These are phyloP conservation scores for Canis aureus DNA, from an alignment of 2,113 vertebrate genomes.

Conservation along the genomic window DNA sequence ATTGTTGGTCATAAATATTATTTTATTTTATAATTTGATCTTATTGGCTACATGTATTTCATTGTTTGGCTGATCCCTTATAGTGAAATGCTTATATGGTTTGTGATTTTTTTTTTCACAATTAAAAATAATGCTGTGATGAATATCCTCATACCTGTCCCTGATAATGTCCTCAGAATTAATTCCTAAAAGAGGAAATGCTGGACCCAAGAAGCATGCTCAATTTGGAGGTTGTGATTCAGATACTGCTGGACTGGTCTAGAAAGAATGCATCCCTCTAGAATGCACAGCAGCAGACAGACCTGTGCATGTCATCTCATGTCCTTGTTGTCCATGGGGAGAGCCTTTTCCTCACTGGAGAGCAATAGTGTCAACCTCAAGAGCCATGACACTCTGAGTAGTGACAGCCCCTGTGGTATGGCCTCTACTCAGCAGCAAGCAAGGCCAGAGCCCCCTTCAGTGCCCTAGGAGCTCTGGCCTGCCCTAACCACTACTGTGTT, in stretches of 20 bases:
- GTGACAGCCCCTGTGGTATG: background rate
- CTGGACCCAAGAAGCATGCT: background rate
- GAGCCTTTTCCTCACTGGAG: background rate
- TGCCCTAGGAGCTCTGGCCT: background rate
- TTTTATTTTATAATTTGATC: background rate
- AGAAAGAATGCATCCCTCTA: background rate
- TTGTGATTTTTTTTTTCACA: background rate
- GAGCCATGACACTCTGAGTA: background rate
- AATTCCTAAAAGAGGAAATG: background rate
- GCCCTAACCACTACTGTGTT: background rate
- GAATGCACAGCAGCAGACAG: background rate
- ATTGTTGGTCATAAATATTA: background rate
- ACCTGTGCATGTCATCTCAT: accelerated
- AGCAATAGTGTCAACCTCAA: background rate
- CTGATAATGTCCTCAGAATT: background rate
- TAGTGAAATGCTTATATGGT: background rate
- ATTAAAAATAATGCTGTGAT: background rate
- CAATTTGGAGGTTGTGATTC: too few species aligned
- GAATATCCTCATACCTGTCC: background rate
- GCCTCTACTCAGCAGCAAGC: background rate
- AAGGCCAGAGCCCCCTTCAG: background rate
- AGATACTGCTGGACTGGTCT: background rate
- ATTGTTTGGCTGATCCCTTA: background rate
- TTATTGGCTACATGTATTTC: background rate
- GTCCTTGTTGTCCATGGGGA: background rate